Evolutionary conservation across 1,140 invertebrate species (phyloP).

Genomic region (Camponotus floridanus): DNA sequence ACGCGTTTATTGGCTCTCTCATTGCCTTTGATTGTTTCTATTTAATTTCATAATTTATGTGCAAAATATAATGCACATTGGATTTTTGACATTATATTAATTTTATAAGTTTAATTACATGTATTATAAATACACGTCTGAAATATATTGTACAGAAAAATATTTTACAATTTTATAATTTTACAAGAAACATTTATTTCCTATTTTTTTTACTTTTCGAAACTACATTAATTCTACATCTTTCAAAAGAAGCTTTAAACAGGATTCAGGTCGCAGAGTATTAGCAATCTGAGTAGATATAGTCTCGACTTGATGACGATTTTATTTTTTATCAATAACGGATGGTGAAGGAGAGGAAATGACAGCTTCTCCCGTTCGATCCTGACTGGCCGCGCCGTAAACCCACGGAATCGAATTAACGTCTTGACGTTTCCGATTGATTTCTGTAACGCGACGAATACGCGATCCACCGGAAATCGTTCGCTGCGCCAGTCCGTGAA

Average conservation of each 20-base stretch:
- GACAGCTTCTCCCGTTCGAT: constrained; percentile 10
- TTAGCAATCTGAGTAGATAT: neutral
- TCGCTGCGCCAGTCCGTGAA: constrained; percentile 32
- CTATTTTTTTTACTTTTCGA: neutral
- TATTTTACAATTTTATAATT: neutral
- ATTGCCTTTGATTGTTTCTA: too few species aligned
- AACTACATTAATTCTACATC: neutral
- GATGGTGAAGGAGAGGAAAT: constrained; percentile 36
- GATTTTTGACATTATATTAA: neutral
- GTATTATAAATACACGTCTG: neutral
- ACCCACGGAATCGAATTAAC: constrained; percentile 57
- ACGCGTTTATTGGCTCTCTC: too few species aligned
- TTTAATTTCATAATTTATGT: neutral
- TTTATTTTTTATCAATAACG: constrained; percentile 29
- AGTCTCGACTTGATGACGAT: neutral
- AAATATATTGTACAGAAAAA: neutral
- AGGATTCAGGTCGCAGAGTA: too few species aligned
- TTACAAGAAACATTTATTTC: neutral
- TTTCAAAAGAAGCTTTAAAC: neutral
- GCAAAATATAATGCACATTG: neutral
- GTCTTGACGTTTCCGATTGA: constrained; percentile 61
- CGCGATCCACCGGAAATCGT: constrained; percentile 54
- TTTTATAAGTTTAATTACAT: constrained; percentile 25
- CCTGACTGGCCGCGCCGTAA: constrained; percentile 28
- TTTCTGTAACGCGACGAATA: constrained; percentile 53